Evolutionary conservation across 23 tunicate species (phyloP).

Genomic region (Aplidium turbinatum): DNA sequence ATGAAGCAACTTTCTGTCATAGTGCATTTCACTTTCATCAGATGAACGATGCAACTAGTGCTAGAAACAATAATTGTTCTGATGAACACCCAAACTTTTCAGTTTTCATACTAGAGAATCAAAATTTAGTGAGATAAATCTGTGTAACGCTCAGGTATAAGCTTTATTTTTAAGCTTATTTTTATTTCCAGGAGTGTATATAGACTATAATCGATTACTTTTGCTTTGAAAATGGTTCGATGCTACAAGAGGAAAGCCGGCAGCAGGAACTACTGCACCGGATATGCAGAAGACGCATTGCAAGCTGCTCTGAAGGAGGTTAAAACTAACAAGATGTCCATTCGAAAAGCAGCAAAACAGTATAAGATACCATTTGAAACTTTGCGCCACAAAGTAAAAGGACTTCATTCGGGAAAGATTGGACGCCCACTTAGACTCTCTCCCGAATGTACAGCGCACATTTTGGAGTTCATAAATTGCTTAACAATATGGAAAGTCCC

Average conservation of each 20-base stretch:
- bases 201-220: too few relatives aligned
- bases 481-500: slow-evolving; percentile 25
- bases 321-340: not conserved
- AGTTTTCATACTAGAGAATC: too few relatives aligned
- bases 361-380: slow-evolving; percentile 30
- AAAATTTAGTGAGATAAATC: too few relatives aligned
- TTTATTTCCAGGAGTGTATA: too few relatives aligned
- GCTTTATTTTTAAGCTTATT: too few relatives aligned
- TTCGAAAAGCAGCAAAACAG: slow-evolving; percentile 12
- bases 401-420: not conserved
- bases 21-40: too few relatives aligned
- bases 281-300: not conserved
- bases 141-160: too few relatives aligned
- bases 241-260: slow-evolving; percentile 9
- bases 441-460: not conserved
- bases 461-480: not conserved
- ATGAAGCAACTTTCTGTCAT: too few relatives aligned
- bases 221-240: slow-evolving; percentile 9
- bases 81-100: too few relatives aligned
- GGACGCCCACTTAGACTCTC: slow-evolving; percentile 7
- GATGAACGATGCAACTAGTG: too few relatives aligned
- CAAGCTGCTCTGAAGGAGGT: not conserved
- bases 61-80: too few relatives aligned
- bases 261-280: not conserved
- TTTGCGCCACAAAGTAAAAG: slow-evolving; percentile 1